Evolutionary conservation across 23 tunicate species (phyloP).

Genomic region (Clavelina lepadiformis): DNA sequence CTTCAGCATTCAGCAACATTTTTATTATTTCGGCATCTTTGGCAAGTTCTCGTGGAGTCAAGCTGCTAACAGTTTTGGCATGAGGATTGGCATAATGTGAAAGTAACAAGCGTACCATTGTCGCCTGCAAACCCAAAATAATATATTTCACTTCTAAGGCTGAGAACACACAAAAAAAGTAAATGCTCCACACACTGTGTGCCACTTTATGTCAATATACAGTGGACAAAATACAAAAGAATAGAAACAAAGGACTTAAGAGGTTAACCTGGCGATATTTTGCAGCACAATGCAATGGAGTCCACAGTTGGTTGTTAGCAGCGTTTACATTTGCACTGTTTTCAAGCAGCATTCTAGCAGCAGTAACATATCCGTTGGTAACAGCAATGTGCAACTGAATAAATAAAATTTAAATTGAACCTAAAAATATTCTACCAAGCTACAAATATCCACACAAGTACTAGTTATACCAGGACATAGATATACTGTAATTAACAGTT

Average conservation of each 20-base stretch:
- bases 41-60: conserved; percentile 47
- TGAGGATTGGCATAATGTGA: conserved; percentile 70
- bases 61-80: conserved; percentile 24
- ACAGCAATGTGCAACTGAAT: conserved; percentile 55
- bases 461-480: no score
- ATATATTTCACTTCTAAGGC: neutral
- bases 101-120: conserved; percentile 42
- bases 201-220: neutral
- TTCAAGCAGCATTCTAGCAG: conserved; percentile 58
- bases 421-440: no score
- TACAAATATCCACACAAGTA: no score
- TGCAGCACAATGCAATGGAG: conserved; percentile 67
- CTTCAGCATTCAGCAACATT: conserved; percentile 46
- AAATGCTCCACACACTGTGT: neutral
- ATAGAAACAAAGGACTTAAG: neutral
- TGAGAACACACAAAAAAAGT: neutral
- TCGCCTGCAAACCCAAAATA: conserved; percentile 37
- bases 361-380: conserved; percentile 48
- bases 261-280: conserved; percentile 46
- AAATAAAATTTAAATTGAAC: no score
- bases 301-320: conserved; percentile 41
- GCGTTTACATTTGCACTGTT: conserved; percentile 69
- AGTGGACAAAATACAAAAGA: no score
- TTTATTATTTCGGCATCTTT: conserved; percentile 22
- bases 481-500: no score